phyloP scores from a whole-genome alignment of 2,888 invertebrate species.

The Heliconius sara region DNA sequence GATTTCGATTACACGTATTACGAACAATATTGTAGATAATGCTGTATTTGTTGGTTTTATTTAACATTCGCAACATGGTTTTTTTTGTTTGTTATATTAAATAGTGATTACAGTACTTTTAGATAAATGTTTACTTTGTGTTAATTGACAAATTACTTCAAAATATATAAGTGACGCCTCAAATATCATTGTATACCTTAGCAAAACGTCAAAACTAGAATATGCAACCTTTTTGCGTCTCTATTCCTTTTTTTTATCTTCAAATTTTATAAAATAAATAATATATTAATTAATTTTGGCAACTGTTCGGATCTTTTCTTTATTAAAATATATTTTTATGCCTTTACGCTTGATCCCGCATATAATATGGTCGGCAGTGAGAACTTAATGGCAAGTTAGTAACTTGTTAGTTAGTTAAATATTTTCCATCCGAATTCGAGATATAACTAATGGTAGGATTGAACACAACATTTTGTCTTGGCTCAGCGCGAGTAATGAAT shows the following conservation, averaged over 20 bases:
- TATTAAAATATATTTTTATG: too few relatives aligned
- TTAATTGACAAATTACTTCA: conserved; percentile 6
- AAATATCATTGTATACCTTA: not conserved
- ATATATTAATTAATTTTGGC: too few relatives aligned
- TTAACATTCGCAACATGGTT: conserved; percentile 56
- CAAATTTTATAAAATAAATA: not conserved
- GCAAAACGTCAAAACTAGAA: not conserved
- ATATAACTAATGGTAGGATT: too few relatives aligned
- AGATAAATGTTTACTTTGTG: not conserved
- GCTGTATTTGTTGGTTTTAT: conserved; percentile 53
- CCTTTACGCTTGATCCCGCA: too few relatives aligned
- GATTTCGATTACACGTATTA: conserved; percentile 46
- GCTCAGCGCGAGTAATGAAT: not conserved
- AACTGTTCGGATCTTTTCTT: too few relatives aligned
- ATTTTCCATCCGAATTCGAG: too few relatives aligned
- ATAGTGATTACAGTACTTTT: not conserved
- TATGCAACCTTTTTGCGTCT: not conserved
- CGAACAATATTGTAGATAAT: conserved; percentile 49
- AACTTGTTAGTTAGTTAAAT: too few relatives aligned
- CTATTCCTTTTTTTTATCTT: not conserved
- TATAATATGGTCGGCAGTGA: too few relatives aligned
- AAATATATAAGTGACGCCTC: not conserved
- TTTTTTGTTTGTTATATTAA: not conserved
- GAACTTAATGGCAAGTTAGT: too few relatives aligned
- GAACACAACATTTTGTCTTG: too few relatives aligned